A percentile compares a stretch with the other conserved stretches of the same genome.
These are phyloP conservation scores for Chelidonichthys spinosus DNA, from an alignment of 2,797 vertebrate genomes.

Conservation along the genomic window DNA sequence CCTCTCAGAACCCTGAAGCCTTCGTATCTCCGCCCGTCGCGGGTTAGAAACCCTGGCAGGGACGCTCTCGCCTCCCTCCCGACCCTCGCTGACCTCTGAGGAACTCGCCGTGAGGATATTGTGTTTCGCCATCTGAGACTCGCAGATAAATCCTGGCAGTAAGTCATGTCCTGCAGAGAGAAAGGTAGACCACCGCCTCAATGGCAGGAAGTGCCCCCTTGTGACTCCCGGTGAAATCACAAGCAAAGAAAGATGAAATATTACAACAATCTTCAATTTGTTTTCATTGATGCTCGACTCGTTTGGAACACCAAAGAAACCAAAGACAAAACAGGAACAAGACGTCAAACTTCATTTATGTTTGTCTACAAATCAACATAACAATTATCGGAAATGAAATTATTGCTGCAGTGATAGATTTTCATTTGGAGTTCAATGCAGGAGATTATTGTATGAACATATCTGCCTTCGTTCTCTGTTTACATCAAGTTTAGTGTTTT, in stretches of 20 bases:
- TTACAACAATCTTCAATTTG: neutral
- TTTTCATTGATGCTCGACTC: slow-evolving; percentile 27
- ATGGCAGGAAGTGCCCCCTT: slow-evolving; percentile 64
- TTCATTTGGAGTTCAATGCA: neutral
- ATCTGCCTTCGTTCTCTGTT: neutral
- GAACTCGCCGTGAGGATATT: slow-evolving; percentile 50
- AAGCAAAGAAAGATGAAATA: slow-evolving; percentile 32
- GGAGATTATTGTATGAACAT: slow-evolving; percentile 21
- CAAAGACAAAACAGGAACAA: neutral
- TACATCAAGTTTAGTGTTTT: neutral
- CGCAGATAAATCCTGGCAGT: slow-evolving; percentile 47
- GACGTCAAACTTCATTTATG: neutral
- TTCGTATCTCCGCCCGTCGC: neutral
- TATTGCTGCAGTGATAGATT: neutral
- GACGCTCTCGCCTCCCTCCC: neutral
- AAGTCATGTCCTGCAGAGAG: slow-evolving; percentile 32
- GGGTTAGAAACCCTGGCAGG: slow-evolving; percentile 7
- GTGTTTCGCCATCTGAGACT: slow-evolving; percentile 48
- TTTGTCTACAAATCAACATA: neutral
- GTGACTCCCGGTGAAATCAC: neutral
- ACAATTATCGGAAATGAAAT: neutral
- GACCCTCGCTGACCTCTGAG: slow-evolving; percentile 30
- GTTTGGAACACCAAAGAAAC: slow-evolving; percentile 1
- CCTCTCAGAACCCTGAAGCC: neutral
- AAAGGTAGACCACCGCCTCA: slow-evolving; percentile 38